Conservation (phyloP, 2,797 vertebrate species). For the Sandelia bainsii region DNA sequence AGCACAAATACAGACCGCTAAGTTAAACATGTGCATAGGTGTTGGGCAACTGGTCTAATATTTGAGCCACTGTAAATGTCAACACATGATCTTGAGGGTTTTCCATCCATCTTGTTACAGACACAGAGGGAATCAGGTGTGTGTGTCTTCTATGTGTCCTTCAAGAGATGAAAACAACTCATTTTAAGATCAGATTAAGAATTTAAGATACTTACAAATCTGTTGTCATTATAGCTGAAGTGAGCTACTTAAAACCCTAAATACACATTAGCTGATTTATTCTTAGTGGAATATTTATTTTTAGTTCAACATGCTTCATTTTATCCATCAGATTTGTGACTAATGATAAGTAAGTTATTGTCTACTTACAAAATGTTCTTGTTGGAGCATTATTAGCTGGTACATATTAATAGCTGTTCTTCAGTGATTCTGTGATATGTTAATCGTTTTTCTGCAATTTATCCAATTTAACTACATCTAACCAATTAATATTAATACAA, state of each 20-base stretch:
- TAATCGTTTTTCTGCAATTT: too few relatives aligned
- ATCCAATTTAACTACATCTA: too few relatives aligned
- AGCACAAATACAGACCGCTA: slow-evolving; percentile 8
- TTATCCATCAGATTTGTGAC: too few relatives aligned
- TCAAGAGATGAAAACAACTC: not conserved
- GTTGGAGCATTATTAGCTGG: too few relatives aligned
- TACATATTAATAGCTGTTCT: too few relatives aligned
- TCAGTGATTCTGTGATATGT: too few relatives aligned
- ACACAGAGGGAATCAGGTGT: slow-evolving; percentile 30
- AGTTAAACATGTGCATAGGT: slow-evolving; percentile 57
- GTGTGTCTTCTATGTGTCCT: slow-evolving; percentile 13
- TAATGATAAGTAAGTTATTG: too few relatives aligned
- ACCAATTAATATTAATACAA: too few relatives aligned
- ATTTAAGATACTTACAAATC: slow-evolving; percentile 19
- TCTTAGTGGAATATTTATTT: not conserved
- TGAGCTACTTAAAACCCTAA: slow-evolving; percentile 3
- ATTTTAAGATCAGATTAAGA: not conserved
- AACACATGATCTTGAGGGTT: slow-evolving; percentile 56
- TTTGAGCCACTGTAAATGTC: slow-evolving; percentile 45
- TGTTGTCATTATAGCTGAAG: not conserved
- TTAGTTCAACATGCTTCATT: too few relatives aligned
- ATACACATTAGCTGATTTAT: slow-evolving; percentile 11
- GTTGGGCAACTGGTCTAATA: slow-evolving; percentile 45
- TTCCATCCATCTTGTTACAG: slow-evolving; percentile 48
- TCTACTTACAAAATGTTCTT: too few relatives aligned